phyloP scores from a whole-genome alignment of 1,140 invertebrate genomes.

The Lutraria rhynchaena region DNA sequence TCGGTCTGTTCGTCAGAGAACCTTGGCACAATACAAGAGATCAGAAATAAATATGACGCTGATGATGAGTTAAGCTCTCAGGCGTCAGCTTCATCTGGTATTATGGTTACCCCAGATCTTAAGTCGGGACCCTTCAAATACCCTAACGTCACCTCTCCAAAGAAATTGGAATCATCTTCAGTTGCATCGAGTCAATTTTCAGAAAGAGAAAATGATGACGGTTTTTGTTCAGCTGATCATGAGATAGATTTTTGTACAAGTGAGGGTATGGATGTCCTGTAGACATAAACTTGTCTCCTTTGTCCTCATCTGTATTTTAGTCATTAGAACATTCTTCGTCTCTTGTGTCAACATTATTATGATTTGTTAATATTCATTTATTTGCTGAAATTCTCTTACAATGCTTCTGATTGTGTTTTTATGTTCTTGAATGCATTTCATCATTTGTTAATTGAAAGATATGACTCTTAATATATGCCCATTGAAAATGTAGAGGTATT shows the following conservation, averaged over 20 bases:
- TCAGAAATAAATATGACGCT: conserved; percentile 25
- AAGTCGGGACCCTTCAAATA: conserved; percentile 38
- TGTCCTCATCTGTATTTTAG: no score
- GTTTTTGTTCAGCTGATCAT: conserved; percentile 41
- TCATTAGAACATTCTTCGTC: no score
- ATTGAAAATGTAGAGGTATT: no score
- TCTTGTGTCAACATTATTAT: no score
- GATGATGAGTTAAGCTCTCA: conserved; percentile 42
- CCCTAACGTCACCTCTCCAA: not conserved
- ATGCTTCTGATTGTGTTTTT: no score
- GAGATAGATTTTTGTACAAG: conserved; percentile 15
- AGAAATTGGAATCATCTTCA: not conserved
- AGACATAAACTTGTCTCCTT: no score
- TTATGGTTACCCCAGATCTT: conserved; percentile 38
- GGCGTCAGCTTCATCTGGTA: conserved; percentile 34
- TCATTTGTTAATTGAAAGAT: no score
- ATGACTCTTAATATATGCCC: no score
- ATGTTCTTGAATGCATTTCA: no score
- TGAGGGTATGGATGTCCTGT: conserved; percentile 40
- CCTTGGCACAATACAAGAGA: conserved; percentile 9
- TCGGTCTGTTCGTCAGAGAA: conserved; percentile 7
- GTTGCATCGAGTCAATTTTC: not conserved
- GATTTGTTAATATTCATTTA: no score
- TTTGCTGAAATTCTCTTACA: no score
- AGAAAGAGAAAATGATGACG: conserved; percentile 55